Base-by-base conservation (phyloP, 30 jellyfish, hydroid and myxozoan genomes). In the Chironex yamaguchii region DNA sequence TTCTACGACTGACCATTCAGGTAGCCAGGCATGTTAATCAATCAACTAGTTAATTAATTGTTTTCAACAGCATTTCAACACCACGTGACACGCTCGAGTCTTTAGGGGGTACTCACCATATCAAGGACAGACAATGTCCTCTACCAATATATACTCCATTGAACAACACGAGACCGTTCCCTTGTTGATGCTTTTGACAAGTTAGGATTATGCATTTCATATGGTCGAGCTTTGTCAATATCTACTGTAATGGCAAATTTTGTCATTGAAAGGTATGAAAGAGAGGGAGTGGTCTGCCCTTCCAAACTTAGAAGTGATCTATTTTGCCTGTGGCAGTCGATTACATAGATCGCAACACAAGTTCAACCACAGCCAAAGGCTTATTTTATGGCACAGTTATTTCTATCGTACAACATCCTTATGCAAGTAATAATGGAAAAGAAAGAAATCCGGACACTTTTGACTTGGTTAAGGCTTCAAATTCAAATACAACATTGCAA, bases 91-190 rank as follows among this genome's bases (percentile, higher is more conserved):
- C n/a, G n/a, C n/a, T n/a, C 58, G 79, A 66, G 14, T 25, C 79
- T 63, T 24, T 14, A 66, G 63, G 79, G 30, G 30, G 65, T 22
- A 54, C 86, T 36, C 21, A 50, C 17, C 86, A 73, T 36, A n/a
- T 62, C 26, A 76, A 58, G 35, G 17, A n/a, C 29, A 34, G 73
- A 71, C 73, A 76, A 64, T 25, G 66, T 52, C 88, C 88, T 17
- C 89, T 76, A 23, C 82, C 89, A 30, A 34, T 76, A 30, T 76
- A 76, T 42, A 76, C 64, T 29, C 79, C 66, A 28, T 54, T 28
- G 23, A 26, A 36, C 54, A 34, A 52, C 78, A 25, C 32, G 82
- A 42, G 81, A 52, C 33, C 66, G 68, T 31, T 2, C 72, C 30
- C 71, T 70, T 28, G 68, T 70, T 36, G 23, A 34, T 25, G 33